Evolutionary conservation across 2,888 invertebrate species (phyloP), one percentile per base, ranked within the genome.

Genomic region (Drosophila anomelani): DNA sequence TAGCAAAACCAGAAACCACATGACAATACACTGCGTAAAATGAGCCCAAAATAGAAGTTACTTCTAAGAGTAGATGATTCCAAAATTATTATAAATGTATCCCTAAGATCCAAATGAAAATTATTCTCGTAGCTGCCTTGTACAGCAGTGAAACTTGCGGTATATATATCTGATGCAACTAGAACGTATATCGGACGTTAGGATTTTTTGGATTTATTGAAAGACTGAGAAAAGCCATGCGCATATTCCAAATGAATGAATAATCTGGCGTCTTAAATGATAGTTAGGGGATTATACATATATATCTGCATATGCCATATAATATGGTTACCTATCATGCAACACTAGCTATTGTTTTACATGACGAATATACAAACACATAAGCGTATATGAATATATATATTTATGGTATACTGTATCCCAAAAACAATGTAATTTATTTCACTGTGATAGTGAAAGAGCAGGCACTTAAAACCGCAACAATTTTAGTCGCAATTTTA

Each of bases 391-490:
- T 47, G 17, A 17, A 47, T 47, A 49, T 43, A 46, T 59, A 76
- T 56, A 68, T 55, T 49, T 73, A 73, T 58, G 55, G 58, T 76
- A 59, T 68, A 76, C 55, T 61, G 62, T 77, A 62, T 70, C 54
- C 53, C 17, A 61, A 51, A 51, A 51, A 76, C 73, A 73, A 73
- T 73, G 77, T 79, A 84, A 72, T 81, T 88, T 79, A 87, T 71
- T 70, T 84, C 85, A 83, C 84, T 83, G 82, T 83, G 82, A 83
- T 89, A 83, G 87, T 81, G 60, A 73, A 76, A 67, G 41, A 59
- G 59, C 53, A 79, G 74, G 71, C 79, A 87, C 72, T 81, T 60
- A 73, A 71, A 86, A 73, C 39, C 49, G 70, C 60, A 70, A 80
- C 55, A 73, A 75, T 85, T 85, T 79, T 72, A 72, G 73, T 73